phyloP scores from a whole-genome alignment of 2,797 vertebrate genomes.

The Petrocephalus sullivani region DNA sequence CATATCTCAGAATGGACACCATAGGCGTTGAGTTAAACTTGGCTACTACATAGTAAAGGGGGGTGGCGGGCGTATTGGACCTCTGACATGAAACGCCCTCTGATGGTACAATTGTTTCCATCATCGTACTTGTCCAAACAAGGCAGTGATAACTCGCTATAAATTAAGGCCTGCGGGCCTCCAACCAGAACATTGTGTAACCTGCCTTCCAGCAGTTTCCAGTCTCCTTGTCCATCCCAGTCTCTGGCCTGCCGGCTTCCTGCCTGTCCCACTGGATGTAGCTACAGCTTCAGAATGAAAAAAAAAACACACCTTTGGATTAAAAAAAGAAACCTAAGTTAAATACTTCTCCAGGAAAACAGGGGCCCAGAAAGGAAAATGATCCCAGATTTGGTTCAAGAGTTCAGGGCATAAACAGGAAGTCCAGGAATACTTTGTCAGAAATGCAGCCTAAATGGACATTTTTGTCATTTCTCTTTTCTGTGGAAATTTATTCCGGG shows the following conservation, averaged over 20 bases:
- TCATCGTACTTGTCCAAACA: conserved; percentile 11
- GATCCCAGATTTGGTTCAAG: conserved; percentile 10
- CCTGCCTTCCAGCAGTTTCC: not conserved
- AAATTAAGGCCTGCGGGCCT: not conserved
- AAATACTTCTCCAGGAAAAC: not conserved
- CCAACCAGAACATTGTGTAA: conserved; percentile 9
- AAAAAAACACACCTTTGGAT: not conserved
- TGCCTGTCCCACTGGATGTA: not conserved
- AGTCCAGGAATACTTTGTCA: conserved; percentile 6
- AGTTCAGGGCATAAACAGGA: conserved; percentile 22
- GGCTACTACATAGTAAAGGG: not conserved
- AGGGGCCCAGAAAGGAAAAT: not conserved
- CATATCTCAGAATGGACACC: not conserved
- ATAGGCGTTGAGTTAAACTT: not conserved
- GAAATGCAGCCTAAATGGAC: not conserved
- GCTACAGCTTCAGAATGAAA: not conserved
- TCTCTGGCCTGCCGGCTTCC: not conserved
- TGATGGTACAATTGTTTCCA: not conserved
- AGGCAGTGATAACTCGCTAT: not conserved
- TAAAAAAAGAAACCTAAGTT: conserved; percentile 11
- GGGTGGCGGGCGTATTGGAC: not conserved
- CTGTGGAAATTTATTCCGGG: not conserved
- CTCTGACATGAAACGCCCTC: not conserved
- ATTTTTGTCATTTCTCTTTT: not conserved
- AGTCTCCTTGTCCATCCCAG: not conserved